These are phyloP conservation scores for Heliconius erato DNA, from an alignment of 2,888 invertebrate genomes.

Conservation along the genomic window DNA sequence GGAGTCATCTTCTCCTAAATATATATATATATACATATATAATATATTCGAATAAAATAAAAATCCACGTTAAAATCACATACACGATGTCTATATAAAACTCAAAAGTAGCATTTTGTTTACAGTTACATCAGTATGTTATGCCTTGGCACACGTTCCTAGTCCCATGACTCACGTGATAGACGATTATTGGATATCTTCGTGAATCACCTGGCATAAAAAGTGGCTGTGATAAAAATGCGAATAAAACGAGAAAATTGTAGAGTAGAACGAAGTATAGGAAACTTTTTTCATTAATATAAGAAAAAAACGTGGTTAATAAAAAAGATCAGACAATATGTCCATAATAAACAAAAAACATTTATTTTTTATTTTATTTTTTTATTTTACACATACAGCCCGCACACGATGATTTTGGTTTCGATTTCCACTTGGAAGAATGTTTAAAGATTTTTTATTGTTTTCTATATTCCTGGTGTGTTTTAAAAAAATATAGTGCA, in stretches of 20 bases:
- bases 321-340: too few relatives aligned
- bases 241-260: neutral
- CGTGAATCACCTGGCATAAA: conserved; percentile 34
- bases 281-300: too few relatives aligned
- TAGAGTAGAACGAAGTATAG: too few relatives aligned
- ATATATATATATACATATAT: neutral
- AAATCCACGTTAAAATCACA: neutral
- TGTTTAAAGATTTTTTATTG: neutral
- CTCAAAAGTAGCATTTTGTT: conserved; percentile 28
- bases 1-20: neutral
- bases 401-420: too few relatives aligned
- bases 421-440: neutral
- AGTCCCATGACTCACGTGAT: conserved; percentile 46
- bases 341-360: too few relatives aligned
- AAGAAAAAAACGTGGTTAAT: too few relatives aligned
- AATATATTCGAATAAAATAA: neutral
- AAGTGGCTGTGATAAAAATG: neutral
- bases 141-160: conserved; percentile 52
- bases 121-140: conserved; percentile 43
- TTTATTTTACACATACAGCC: too few relatives aligned
- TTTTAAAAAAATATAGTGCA: too few relatives aligned
- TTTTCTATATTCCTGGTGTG: neutral
- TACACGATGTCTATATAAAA: conserved; percentile 17
- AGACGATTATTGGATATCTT: conserved; percentile 19
- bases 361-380: too few relatives aligned